Percentiles rank a stretch among this genome's conserved stretches.
Conservation (phyloP, 2,797 vertebrate species). For the Enteromius radiatus region DNA sequence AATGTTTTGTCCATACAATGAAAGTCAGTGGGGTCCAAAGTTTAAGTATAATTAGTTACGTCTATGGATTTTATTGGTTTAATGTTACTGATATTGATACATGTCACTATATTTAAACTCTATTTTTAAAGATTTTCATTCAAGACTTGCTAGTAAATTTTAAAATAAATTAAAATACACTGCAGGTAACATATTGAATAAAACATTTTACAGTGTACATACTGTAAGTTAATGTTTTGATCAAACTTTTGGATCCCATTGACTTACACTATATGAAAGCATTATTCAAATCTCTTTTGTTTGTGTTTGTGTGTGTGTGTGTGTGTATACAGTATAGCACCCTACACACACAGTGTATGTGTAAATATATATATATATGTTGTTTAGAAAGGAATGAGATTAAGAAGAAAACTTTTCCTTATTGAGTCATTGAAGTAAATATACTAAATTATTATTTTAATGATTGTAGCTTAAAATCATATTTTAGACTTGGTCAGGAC, state of each 20-base stretch:
- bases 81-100: neutral
- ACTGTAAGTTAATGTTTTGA: neutral
- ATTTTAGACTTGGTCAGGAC: slow-evolving; percentile 1
- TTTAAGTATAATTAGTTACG: neutral
- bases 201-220: neutral
- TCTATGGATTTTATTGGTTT: neutral
- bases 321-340: too few species aligned
- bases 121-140: neutral
- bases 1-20: neutral
- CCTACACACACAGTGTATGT: too few species aligned
- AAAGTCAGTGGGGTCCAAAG: neutral
- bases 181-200: neutral
- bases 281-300: neutral
- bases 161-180: neutral
- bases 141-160: neutral
- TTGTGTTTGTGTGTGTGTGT: neutral
- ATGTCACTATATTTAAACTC: neutral
- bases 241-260: neutral
- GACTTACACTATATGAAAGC: neutral
- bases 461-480: neutral
- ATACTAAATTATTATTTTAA: neutral
- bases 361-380: neutral
- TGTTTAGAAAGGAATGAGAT: neutral
- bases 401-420: neutral
- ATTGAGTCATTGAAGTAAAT: neutral